Evolutionary conservation across 1,140 invertebrate genomes (phyloP), one percentile per base, ranked within the genome.

Genomic region (Nephila pilipes): DNA sequence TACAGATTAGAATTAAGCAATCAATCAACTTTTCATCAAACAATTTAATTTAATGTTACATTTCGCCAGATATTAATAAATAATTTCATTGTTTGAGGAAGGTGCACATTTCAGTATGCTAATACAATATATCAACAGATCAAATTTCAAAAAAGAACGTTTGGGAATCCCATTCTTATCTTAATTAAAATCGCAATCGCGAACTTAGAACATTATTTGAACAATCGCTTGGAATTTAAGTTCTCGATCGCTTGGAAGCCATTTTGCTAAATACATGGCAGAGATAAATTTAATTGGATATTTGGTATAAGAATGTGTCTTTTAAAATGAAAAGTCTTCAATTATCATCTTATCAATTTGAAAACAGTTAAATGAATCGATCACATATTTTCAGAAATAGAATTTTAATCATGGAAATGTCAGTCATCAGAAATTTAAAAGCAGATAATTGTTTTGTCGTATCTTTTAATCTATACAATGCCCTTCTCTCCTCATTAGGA

Each of bases 141-240:
- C 22, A 29, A 25, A 10, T 14, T 65, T 65, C 12, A 14, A 25
- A 12, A 65, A 65, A 65, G 63, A 65, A 65, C 25, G 63, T 8
- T n/a, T n/a, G n/a, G 3, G 63, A 1, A n/a, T 65, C 63, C 6
- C 69, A 25, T 55, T 10, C 54, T 14, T 83, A 83, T 83, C 80
- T 83, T 54, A 83, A 83, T 83, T 83, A 83, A 83, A 83, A 83
- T 83, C 80, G 38, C n/a, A 80, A 54, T 83, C 22, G 16, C 38
- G 54, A 83, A 55, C 25, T 83, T 54, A 2, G 22, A n/a, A 83
- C 80, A 25, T 25, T 83, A 38, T 55, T 54, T 54, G 54, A 29
- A 54, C n/a, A 54, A 54, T 46, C 22, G 14, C 38, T 2, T 16
- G n/a, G 46, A 54, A 83, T 25, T 46, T 54, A n/a, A 29, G 18